Percentiles rank a stretch among this genome's conserved stretches.
Conservation (phyloP, 2,888 invertebrate species). For the Lucinisca nassula region DNA sequence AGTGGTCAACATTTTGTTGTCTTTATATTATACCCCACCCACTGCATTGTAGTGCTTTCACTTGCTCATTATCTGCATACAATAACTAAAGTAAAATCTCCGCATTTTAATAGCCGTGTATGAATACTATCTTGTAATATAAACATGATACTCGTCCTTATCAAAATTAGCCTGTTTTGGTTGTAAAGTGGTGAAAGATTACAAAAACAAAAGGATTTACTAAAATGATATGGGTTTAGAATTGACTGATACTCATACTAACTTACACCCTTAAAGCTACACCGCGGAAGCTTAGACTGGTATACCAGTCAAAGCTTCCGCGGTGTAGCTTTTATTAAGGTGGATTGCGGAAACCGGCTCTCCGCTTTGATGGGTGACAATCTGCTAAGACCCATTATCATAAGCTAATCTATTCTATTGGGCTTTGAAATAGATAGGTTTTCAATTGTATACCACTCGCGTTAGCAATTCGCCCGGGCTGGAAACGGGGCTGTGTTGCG, state of each 20-base stretch:
- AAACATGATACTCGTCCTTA: constrained; percentile 43
- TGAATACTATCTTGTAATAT: constrained; percentile 13
- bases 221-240: not conserved
- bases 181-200: constrained; percentile 65
- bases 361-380: not conserved
- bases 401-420: not conserved
- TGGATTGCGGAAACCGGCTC: not conserved
- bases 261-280: not conserved
- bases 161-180: constrained; percentile 57
- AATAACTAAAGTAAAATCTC: not conserved
- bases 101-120: not conserved
- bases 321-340: not conserved
- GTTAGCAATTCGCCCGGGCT: constrained; percentile 33
- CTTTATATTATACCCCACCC: not conserved
- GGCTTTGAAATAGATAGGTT: constrained; percentile 62
- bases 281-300: not conserved
- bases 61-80: no score
- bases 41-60: not conserved
- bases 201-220: constrained; percentile 53
- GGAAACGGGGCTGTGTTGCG: not conserved
- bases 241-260: not conserved
- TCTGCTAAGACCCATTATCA: not conserved
- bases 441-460: constrained; percentile 61
- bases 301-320: no score
- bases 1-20: no score